Base-by-base conservation (phyloP, 2,888 invertebrate species). In the Panopea generosa region DNA sequence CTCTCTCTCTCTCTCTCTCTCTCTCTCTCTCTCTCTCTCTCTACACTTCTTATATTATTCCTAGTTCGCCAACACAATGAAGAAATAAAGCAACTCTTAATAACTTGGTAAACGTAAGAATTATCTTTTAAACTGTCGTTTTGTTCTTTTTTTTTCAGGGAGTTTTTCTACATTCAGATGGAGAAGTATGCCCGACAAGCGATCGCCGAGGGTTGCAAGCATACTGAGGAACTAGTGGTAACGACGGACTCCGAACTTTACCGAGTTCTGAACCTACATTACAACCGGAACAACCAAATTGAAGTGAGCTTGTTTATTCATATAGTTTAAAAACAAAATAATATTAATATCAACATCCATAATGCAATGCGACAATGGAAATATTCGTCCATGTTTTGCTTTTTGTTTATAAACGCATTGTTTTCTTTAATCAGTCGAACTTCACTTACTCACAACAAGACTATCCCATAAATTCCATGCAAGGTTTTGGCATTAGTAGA, bases 121-220 rank as follows among this genome's bases (percentile, higher is more conserved):
- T n/a, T n/a, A n/a, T n/a, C n/a, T n/a, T n/a, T n/a, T n/a, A n/a
- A n/a, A n/a, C n/a, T n/a, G n/a, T n/a, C n/a, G n/a, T n/a, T n/a
- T n/a, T n/a, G n/a, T n/a, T n/a, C n/a, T n/a, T n/a, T n/a, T n/a
- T n/a, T n/a, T 92, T 92, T 29, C 90, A 99, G 99, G 94, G 99
- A 99, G 95, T 99, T 99, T 95, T 99, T 98, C 95, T 99, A 99
- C 94, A 99, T 99, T 93, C 99, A 99, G 94, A 99, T 99, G 99
- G 99, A 99, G 94, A 99, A 99, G 94, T 99, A 98, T 94, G 99
- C 99, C 81, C 95, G 99, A 88, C 99, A 99, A 94, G 97, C 98
- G 57, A 96, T 99, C 90, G 97, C 97, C 88, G 99, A 99, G 94
- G 99, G 99, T 79, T 95, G 98, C 89, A 97, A 97, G 93, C 95